phyloP scores from a whole-genome alignment of 2,797 vertebrate species.

The Aldrovandia affinis region DNA sequence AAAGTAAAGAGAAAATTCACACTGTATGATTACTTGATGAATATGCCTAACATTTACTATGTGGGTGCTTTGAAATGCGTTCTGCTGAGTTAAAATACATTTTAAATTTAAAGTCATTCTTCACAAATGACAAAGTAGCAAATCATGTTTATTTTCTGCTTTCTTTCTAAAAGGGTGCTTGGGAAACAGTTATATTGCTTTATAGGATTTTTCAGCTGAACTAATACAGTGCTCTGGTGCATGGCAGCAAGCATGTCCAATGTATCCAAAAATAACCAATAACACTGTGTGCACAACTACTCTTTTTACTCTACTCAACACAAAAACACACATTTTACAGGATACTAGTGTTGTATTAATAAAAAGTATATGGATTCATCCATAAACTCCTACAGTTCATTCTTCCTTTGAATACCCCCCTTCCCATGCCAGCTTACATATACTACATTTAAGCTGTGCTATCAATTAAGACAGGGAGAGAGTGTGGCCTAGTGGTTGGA shows the following conservation, averaged over 20 bases:
- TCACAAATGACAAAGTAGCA: too few species aligned
- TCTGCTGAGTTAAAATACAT: neutral
- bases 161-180: neutral
- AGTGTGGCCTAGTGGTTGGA: slow-evolving; percentile 28
- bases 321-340: neutral
- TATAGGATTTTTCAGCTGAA: neutral
- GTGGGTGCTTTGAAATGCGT: neutral
- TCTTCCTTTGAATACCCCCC: neutral
- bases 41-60: neutral
- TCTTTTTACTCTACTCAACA: neutral
- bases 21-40: neutral
- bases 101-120: neutral
- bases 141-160: too few species aligned
- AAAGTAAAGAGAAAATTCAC: neutral
- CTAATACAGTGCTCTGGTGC: neutral
- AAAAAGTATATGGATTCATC: neutral
- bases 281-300: neutral
- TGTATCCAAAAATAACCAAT: neutral
- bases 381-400: neutral
- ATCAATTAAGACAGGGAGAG: slow-evolving; percentile 28
- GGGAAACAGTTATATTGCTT: neutral
- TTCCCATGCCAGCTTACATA: neutral
- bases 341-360: neutral
- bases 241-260: neutral
- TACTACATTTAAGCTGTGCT: neutral